phyloP scores from a whole-genome alignment of 2,888 invertebrate species.

The Drosophila multiciliata region DNA sequence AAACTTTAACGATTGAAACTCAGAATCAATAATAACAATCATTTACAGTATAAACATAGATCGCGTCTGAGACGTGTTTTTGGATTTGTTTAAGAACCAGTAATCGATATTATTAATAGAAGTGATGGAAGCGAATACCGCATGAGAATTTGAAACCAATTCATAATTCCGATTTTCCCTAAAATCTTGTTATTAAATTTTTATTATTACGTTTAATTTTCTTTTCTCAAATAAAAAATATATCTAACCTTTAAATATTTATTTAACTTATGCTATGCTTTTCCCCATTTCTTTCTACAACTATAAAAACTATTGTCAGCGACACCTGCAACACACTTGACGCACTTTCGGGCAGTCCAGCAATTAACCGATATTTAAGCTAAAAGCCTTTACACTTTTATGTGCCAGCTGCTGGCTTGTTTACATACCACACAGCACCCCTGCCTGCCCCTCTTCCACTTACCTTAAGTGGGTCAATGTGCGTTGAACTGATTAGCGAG shows the following conservation, averaged over 20 bases:
- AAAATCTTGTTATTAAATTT: background rate
- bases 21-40: background rate
- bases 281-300: background rate
- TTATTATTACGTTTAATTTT: background rate
- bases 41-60: background rate
- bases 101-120: background rate
- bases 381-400: conserved; percentile 52
- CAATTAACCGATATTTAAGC: conserved; percentile 14
- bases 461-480: conserved; percentile 71
- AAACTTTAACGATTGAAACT: background rate
- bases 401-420: conserved; percentile 55
- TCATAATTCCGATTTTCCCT: background rate
- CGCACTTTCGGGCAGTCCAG: background rate
- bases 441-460: too few species aligned
- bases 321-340: background rate
- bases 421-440: conserved; percentile 36
- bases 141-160: background rate
- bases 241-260: background rate
- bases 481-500: conserved; percentile 76
- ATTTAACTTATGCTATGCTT: background rate
- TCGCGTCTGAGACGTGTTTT: background rate
- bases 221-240: background rate
- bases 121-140: background rate
- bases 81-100: background rate
- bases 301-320: background rate